Evolutionary conservation across 2,888 invertebrate species (phyloP).

Genomic region (Chloroclystis v-ata): DNA sequence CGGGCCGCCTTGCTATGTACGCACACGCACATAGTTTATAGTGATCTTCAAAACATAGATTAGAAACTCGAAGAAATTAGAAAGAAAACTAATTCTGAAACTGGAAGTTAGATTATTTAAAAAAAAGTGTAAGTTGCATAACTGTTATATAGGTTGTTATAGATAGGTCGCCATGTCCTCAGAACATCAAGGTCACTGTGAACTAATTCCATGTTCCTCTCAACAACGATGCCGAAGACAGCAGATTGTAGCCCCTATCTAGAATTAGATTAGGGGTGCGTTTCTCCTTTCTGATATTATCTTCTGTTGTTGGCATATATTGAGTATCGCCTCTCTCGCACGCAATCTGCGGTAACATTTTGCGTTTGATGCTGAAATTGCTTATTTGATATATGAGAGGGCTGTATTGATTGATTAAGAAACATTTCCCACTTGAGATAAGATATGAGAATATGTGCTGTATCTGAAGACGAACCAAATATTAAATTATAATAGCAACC

Average conservation of each 20-base stretch:
- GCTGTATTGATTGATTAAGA: slow-evolving; percentile 7
- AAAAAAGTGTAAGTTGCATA: too few species aligned
- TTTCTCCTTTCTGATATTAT: slow-evolving; percentile 1
- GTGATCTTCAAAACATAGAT: neutral
- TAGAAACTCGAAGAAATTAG: neutral
- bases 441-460: too few species aligned
- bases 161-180: too few species aligned
- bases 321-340: neutral
- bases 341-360: slow-evolving; percentile 8
- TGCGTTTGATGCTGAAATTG: slow-evolving; percentile 8
- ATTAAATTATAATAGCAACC: too few species aligned
- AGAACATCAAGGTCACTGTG: too few species aligned
- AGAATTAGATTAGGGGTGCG: neutral
- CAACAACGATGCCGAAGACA: too few species aligned
- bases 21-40: slow-evolving; percentile 1
- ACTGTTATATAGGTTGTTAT: too few species aligned
- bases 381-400: slow-evolving; percentile 9
- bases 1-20: slow-evolving; percentile 10
- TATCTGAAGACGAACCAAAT: too few species aligned
- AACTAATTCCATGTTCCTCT: too few species aligned
- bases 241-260: too few species aligned
- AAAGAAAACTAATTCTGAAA: neutral
- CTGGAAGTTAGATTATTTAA: neutral
- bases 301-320: neutral
- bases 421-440: neutral